phyloP scores from a whole-genome alignment of 2,113 vertebrate genomes.

The human region DNA sequence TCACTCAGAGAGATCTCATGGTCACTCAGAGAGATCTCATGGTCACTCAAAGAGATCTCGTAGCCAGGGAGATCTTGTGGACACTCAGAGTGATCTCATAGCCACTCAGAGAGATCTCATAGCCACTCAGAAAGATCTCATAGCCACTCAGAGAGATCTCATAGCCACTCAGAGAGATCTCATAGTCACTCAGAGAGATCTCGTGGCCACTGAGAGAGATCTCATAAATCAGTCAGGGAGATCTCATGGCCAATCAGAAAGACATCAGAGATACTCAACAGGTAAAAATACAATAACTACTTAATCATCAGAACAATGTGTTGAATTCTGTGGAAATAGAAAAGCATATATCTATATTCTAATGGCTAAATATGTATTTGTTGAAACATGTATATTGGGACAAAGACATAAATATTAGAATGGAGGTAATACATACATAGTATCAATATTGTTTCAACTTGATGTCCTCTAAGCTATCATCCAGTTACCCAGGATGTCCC shows the following conservation, averaged over 20 bases:
- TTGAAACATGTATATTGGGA: background rate
- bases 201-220: background rate
- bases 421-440: background rate
- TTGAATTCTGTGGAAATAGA: background rate
- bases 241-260: background rate
- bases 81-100: background rate
- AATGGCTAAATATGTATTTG: background rate
- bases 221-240: background rate
- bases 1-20: background rate
- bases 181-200: background rate
- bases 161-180: background rate
- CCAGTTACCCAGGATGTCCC: background rate
- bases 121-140: background rate
- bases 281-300: constrained; percentile 55
- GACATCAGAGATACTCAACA: background rate
- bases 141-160: background rate
- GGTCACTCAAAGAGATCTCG: background rate
- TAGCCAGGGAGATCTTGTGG: background rate
- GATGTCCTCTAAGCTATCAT: background rate
- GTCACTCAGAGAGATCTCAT: too few relatives aligned
- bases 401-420: background rate
- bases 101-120: background rate
- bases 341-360: constrained; percentile 1
- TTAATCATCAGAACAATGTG: constrained; percentile 25
- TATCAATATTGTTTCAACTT: constrained; percentile 3